phyloP scores from a whole-genome alignment of 2,797 vertebrate species.

The Synaphobranchus kaupii region DNA sequence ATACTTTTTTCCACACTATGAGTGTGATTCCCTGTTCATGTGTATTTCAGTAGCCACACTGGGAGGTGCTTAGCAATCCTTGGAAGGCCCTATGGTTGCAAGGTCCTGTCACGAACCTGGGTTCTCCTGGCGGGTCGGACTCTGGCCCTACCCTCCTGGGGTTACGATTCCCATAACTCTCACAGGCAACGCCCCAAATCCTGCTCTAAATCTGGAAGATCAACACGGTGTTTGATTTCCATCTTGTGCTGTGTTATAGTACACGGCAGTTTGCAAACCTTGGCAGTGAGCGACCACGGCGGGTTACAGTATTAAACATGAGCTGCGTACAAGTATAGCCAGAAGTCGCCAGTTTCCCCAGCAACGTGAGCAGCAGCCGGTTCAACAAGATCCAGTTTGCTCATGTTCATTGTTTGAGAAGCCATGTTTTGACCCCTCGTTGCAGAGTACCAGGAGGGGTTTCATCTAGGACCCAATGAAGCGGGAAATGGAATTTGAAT shows the following conservation, averaged over 20 bases:
- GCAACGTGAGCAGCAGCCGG: neutral
- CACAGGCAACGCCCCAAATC: neutral
- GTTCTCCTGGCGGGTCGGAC: neutral
- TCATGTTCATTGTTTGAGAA: neutral
- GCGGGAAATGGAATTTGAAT: slow-evolving; percentile 18
- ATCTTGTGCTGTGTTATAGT: slow-evolving; percentile 44
- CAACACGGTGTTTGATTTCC: neutral
- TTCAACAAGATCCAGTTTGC: neutral
- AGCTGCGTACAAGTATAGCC: slow-evolving; percentile 35
- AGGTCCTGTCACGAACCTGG: neutral
- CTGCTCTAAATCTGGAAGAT: slow-evolving; percentile 4
- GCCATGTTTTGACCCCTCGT: neutral
- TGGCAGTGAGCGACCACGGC: slow-evolving; percentile 45
- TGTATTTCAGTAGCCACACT: neutral
- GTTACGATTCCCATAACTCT: neutral
- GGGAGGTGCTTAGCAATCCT: neutral
- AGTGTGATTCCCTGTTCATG: neutral
- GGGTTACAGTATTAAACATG: slow-evolving; percentile 29
- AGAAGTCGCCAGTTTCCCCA: slow-evolving; percentile 2
- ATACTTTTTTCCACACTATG: neutral
- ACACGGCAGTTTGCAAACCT: slow-evolving; percentile 45
- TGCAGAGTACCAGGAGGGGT: neutral
- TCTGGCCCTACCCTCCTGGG: neutral
- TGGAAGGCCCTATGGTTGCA: neutral
- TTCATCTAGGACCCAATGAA: neutral